phyloP scores from a whole-genome alignment of 2,797 vertebrate genomes.

The Cynodonichthys magdalenae region DNA sequence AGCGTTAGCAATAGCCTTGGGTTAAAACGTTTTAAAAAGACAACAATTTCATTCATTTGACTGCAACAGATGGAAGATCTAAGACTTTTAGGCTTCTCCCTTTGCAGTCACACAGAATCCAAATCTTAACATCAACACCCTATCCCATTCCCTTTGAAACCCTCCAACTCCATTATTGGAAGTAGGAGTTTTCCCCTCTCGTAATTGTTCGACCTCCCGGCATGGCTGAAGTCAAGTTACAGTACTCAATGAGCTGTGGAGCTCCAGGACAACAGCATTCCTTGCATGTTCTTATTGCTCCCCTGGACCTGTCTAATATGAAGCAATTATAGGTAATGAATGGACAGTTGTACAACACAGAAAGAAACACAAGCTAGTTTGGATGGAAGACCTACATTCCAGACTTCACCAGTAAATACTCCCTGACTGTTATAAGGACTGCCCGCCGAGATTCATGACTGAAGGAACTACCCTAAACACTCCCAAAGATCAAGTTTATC shows the following conservation, averaged over 20 bases:
- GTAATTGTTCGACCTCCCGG: conserved; percentile 41
- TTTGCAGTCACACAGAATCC: conserved; percentile 21
- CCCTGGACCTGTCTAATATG: conserved; percentile 25
- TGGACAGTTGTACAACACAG: conserved; percentile 11
- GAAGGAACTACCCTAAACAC: background rate
- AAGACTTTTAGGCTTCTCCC: conserved; percentile 3
- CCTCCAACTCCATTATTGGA: conserved; percentile 24
- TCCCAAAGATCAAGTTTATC: background rate
- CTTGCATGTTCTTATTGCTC: conserved; percentile 38
- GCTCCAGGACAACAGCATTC: conserved; percentile 47
- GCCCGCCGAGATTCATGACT: background rate
- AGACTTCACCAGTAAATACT: background rate
- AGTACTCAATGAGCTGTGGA: conserved; percentile 41
- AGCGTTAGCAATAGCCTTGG: conserved; percentile 2
- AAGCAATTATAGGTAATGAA: conserved; percentile 47
- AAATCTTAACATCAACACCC: conserved; percentile 40
- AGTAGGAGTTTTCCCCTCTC: conserved; percentile 31
- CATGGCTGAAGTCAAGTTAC: conserved; percentile 56
- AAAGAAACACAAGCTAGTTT: conserved; percentile 10
- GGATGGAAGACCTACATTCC: conserved; percentile 11
- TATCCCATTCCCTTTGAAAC: conserved; percentile 40
- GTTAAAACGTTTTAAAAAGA: conserved; percentile 14
- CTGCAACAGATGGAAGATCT: conserved; percentile 1
- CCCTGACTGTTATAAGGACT: background rate
- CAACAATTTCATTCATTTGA: conserved; percentile 4